Evolutionary conservation across 2,888 invertebrate species (phyloP).

Genomic region (Drosophila subquinaria): DNA sequence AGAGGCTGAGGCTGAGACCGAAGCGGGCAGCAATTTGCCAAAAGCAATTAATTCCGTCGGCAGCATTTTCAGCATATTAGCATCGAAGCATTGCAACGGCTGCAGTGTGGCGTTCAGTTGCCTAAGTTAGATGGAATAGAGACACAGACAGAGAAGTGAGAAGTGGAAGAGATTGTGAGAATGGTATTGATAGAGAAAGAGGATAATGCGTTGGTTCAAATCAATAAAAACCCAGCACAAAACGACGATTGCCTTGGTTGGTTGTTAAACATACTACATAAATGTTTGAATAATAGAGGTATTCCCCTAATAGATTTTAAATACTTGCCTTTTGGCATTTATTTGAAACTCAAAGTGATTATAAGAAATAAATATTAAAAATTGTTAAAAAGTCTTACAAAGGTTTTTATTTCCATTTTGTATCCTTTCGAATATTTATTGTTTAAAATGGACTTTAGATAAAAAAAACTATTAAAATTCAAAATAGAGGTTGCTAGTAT

Average conservation of each 20-base stretch:
- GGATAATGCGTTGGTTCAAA: constrained; percentile 16
- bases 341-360: no score
- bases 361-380: no score
- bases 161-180: not conserved
- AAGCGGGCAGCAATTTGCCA: constrained; percentile 84
- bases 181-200: not conserved
- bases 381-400: no score
- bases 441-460: no score
- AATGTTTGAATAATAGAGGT: not conserved
- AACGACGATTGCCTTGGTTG: not conserved
- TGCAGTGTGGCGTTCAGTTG: constrained; percentile 85
- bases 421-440: no score
- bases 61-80: constrained; percentile 84
- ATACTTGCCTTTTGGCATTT: no score
- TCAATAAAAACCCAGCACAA: constrained; percentile 40
- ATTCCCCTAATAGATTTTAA: not conserved
- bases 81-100: constrained; percentile 83
- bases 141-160: constrained; percentile 1
- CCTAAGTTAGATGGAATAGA: constrained; percentile 52
- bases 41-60: constrained; percentile 85
- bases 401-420: no score
- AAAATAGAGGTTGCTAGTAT: no score
- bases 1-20: constrained; percentile 15
- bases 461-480: no score
- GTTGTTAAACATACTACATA: not conserved